Base-by-base conservation (phyloP, 1,140 invertebrate genomes). In the Leptopilina clavipes region DNA sequence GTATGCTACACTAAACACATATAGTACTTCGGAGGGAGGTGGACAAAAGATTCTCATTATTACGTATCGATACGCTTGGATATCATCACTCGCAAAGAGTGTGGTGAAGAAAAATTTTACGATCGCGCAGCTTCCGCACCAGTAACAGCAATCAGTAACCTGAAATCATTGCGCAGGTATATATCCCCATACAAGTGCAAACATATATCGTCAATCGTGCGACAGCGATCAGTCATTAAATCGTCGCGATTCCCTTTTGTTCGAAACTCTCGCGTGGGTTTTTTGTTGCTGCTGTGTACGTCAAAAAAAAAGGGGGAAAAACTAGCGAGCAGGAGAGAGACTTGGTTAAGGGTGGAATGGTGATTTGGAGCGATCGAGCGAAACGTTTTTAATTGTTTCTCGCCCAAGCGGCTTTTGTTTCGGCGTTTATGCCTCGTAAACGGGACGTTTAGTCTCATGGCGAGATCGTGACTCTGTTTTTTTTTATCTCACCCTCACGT, bases 331-430 rank as follows among this genome's bases (percentile, higher is more conserved):
- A 52, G 76, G 79, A 78, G 74, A 77, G 54, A 52, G 45, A 70
- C 52, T 25, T 19, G 71, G 65, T 73, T 48, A 59, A 78, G 79
- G 79, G 73, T 40, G n/a, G 56, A 79, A 79, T 78, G 25, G 37
- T 40, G 74, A 72, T 44, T 45, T 17, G 43, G 40, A 87, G 89
- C 88, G 88, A 90, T 90, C 86, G 86, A 88, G 89, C 89, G 88
- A 88, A 89, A 90, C 87, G 89, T 90, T 90, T 90, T 90, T 90
- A 90, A 90, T 90, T 89, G 88, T 90, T 90, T 89, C 88, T 84
- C 85, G 84, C 87, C 84, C 85, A 86, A 86, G 82, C 87, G 83
- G 81, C 88, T 88, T 90, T 89, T 89, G 89, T 90, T 90, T 88
- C 85, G 85, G 84, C 86, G 87, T 88, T 89, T 88, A 89, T 88